Percentiles rank a stretch among this genome's conserved stretches.
phyloP scores from a whole-genome alignment of 2,113 vertebrate genomes.

The Rhipidura dahli region DNA sequence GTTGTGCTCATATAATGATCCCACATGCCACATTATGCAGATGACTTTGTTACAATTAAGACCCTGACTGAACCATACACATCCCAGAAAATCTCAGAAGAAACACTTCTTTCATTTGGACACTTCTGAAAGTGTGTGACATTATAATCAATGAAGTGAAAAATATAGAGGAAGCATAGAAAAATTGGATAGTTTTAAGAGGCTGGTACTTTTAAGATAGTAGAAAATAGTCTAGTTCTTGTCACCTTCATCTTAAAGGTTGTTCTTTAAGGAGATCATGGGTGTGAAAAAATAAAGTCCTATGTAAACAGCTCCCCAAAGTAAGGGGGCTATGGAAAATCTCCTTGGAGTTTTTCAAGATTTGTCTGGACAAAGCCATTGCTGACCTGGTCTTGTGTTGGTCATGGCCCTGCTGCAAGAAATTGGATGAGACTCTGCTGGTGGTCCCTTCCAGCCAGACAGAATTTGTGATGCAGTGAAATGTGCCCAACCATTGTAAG shows the following conservation, averaged over 20 bases:
- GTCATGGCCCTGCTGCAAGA: neutral
- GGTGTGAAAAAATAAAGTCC: neutral
- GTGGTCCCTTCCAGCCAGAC: neutral
- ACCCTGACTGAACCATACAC: neutral
- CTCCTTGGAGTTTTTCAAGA: neutral
- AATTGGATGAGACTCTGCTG: neutral
- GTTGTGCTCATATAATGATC: neutral
- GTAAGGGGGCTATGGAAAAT: neutral
- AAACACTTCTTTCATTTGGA: neutral
- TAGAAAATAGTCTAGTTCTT: neutral
- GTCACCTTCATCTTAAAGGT: neutral
- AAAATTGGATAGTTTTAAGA: neutral
- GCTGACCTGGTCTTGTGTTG: neutral
- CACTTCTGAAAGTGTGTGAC: neutral
- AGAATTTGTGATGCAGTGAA: neutral
- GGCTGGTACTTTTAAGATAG: neutral
- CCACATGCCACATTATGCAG: neutral
- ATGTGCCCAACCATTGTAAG: neutral
- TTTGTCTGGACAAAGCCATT: neutral
- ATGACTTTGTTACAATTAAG: neutral
- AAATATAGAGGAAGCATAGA: neutral
- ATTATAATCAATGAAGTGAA: conserved; percentile 30
- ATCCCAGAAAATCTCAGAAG: neutral
- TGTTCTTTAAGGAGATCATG: neutral
- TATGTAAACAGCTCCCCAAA: neutral